Evolutionary conservation across 1,140 invertebrate species (phyloP), one percentile per base, ranked within the genome.

Genomic region (Melanaphis sacchari): DNA sequence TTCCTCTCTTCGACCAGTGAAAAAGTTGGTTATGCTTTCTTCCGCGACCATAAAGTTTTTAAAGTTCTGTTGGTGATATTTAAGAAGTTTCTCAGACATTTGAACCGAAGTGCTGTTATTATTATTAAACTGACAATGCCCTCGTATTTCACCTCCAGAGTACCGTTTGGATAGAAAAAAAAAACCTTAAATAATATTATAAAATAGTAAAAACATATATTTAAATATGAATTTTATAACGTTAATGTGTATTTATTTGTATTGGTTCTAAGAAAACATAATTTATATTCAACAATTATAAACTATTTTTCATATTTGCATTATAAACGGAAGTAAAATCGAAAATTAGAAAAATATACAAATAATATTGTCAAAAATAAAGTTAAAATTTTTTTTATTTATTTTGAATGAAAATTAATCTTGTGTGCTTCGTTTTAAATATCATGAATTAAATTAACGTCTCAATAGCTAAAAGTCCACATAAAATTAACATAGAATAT

Each of bases 41-140:
- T 82, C 66, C 66, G 66, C 38, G 46, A 82, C 90, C 66, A 36
- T 81, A 52, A 93, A 93, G 91, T 93, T 93, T 93, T 93, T 85
- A 84, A 93, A 93, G 76, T 93, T 93, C 91, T 93, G 91, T 40
- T 85, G 91, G 91, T 93, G 76, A 93, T 93, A 93, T 93, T 84
- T 93, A 93, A 93, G 76, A 84, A 93, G 46, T 93, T 93, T 93
- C 66, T 40, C 46, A 84, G 46, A 84, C 91, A 84, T 84, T 93
- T 85, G 76, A 92, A 81, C 66, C 76, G 66, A 82, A 92, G 90
- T 92, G 66, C 90, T 92, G 66, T 49, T 92, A 46, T 92, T 92
- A 81, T 92, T 92, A 92, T 92, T 92, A 92, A 82, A 92, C 90
- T 26, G 66, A 92, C 59, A 82, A 92, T 82, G 41, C 59, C 41